Base-by-base conservation (phyloP, 92 coral and sea anemone species). In the Umimayanthus kanabou region DNA sequence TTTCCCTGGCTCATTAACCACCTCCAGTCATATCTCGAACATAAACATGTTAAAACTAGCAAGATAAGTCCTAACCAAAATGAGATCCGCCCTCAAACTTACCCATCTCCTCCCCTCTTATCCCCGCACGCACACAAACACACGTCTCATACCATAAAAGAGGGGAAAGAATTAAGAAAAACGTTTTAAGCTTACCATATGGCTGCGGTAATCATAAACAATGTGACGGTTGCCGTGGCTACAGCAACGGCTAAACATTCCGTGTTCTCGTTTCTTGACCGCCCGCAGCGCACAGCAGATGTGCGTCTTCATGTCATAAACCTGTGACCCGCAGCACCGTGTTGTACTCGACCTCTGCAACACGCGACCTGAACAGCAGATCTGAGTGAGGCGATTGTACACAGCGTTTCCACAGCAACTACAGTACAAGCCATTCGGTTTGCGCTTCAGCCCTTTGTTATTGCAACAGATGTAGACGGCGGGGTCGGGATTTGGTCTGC, bases 231-330 rank as follows among this genome's bases (percentile, higher is more conserved):
- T 45, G 15, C 39, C 81, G 9, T n/a, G 16, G 37, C 58, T 29
- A 78, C 81, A 78, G 81, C 81, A 78, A 49, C 81, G 58, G 61
- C 81, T 78, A 65, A 43, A 78, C 66, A 45, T 45, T 7, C 82
- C 82, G n/a, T 78, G 37, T n/a, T 78, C 42, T 16, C 66, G 82
- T n/a, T 78, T 49, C 39, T 22, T n/a, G 18, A 78, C 39, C 66
- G 14, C 53, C 26, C 39, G 37, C 82, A 4, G 7, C 25, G n/a
- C 22, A 37, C 82, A 78, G 47, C 82, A 78, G 39, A 78, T 78
- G 66, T 78, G 82, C 28, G 82, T 78, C 13, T 4, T 78, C 6
- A 4, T 78, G 22, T 25, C 8, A 28, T 78, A 78, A 6, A 14
- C 65, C 7, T 49, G 57, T 2, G 66, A 14, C 11, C 82, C 82